Percentiles rank a stretch among this genome's conserved stretches.
phyloP scores from a whole-genome alignment of 2,113 vertebrate species.

The Pachypanchax playfairii region DNA sequence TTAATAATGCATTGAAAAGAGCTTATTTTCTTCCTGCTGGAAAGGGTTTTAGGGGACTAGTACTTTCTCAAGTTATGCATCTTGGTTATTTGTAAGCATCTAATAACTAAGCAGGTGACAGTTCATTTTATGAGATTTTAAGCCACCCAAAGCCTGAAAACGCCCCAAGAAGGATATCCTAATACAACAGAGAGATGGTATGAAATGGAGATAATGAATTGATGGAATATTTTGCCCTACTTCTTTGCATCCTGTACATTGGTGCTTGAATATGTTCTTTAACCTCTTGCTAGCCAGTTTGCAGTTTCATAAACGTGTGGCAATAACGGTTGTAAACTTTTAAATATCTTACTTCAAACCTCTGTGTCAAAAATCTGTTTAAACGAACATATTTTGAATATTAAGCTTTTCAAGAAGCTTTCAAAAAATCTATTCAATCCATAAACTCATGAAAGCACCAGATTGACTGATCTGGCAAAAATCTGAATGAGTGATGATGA shows the following conservation, averaged over 20 bases:
- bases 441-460: slow-evolving; percentile 26
- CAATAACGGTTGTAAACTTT: slow-evolving; percentile 5
- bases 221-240: slow-evolving; percentile 55
- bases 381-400: slow-evolving; percentile 2
- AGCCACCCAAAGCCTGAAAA: slow-evolving; percentile 74
- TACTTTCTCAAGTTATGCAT: slow-evolving; percentile 75
- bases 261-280: slow-evolving; percentile 42
- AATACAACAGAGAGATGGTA: slow-evolving; percentile 67
- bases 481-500: slow-evolving; percentile 20
- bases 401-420: slow-evolving; percentile 21
- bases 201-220: slow-evolving; percentile 71
- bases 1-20: slow-evolving; percentile 78
- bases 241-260: slow-evolving; percentile 58
- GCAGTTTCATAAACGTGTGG: slow-evolving; percentile 29
- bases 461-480: slow-evolving; percentile 44
- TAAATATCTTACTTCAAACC: not conserved
- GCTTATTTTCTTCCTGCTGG: slow-evolving; percentile 68
- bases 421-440: slow-evolving; percentile 17
- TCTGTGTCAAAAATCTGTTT: too few relatives aligned
- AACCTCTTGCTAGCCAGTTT: slow-evolving; percentile 44
- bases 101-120: slow-evolving; percentile 79
- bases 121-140: slow-evolving; percentile 82
- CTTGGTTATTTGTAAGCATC: slow-evolving; percentile 79
- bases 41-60: slow-evolving; percentile 66
- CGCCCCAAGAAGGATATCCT: slow-evolving; percentile 66